A percentile compares a stretch with the other conserved stretches of the same genome.
Evolutionary conservation across 1,140 invertebrate genomes (phyloP).

Genomic region (Cotesia typhae): DNA sequence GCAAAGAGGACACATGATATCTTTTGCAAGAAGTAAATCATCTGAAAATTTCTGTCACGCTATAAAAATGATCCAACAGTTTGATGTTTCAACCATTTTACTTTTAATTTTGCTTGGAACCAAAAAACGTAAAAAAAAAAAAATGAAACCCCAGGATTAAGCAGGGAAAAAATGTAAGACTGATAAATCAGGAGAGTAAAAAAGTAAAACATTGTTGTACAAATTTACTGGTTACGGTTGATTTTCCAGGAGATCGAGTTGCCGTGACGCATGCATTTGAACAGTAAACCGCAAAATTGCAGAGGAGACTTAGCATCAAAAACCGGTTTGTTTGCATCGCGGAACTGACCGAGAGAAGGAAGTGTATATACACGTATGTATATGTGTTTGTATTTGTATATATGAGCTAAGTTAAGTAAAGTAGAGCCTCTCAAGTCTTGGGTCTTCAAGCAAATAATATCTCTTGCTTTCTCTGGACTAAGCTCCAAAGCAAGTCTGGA

Average conservation of each 20-base stretch:
- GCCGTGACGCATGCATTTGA: slow-evolving; percentile 31
- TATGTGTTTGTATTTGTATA: too few relatives aligned
- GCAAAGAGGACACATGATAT: neutral
- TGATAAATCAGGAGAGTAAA: too few relatives aligned
- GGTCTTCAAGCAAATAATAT: neutral
- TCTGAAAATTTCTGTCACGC: slow-evolving; percentile 1
- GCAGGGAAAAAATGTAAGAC: neutral
- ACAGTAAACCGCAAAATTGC: slow-evolving; percentile 36
- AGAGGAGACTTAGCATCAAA: slow-evolving; percentile 23
- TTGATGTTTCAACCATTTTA: neutral
- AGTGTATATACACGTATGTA: slow-evolving; percentile 10
- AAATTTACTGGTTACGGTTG: slow-evolving; percentile 8
- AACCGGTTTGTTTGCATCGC: slow-evolving; percentile 36
- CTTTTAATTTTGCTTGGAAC: too few relatives aligned
- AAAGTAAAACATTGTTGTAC: neutral
- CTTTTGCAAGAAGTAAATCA: slow-evolving; percentile 7
- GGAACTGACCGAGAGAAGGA: slow-evolving; percentile 34
- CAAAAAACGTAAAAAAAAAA: too few relatives aligned
- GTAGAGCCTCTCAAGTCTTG: slow-evolving; percentile 1
- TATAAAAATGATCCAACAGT: neutral
- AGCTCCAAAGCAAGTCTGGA: neutral
- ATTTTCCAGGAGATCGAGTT: slow-evolving; percentile 14
- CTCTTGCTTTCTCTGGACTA: neutral
- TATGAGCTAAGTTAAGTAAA: slow-evolving; percentile 9
- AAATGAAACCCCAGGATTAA: too few relatives aligned